Base-by-base conservation (phyloP, 2,113 vertebrate species). In the Sorex fumeus region DNA sequence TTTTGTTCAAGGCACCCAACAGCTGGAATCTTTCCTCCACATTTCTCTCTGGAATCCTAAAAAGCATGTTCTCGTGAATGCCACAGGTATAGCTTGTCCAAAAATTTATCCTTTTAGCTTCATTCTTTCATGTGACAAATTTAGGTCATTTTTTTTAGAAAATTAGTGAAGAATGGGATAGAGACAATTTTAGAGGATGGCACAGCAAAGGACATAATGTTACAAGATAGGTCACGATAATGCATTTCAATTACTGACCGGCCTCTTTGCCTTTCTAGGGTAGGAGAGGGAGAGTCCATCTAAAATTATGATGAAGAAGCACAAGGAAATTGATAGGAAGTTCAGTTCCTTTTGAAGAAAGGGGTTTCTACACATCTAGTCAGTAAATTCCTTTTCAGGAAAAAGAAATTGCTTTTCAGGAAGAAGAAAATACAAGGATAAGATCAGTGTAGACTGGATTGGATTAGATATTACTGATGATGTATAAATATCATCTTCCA, bases 221-320 rank as follows among this genome's bases (percentile, higher is more conserved):
- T 60, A 36, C 34, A 16, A 1, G 1, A 0, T 43, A n/a, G 32
- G 23, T 19, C 11, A 2, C 6, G 8, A 47, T 8, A 3, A 25
- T 8, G 6, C 18, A 7, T 12, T 57, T 11, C 0, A 15, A 30
- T 2, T 4, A 15, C 0, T 0, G 10, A 21, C 32, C 8, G 25
- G 1, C 2, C 13, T 7, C 0, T 87, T 30, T 32, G 7, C 6
- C 9, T 87, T 15, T 69, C 45, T 25, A 25, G 1, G 2, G 21
- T 12, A 21, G 21, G 19, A n/a, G 3, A 60, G 43, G 8, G 9
- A 43, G 5, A 53, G 6, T 57, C 1, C 16, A 13, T 57, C 47
- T 1, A 62, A 2, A 13, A 8, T n/a, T 0, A 47, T 2, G 47
- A 9, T 50, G 69, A 3, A 36, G 62, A 80, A 93, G 2, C 27